Percentiles rank a stretch among this genome's conserved stretches.
Conservation (phyloP, 2,113 vertebrate species). For the Psittacara wagleri region DNA sequence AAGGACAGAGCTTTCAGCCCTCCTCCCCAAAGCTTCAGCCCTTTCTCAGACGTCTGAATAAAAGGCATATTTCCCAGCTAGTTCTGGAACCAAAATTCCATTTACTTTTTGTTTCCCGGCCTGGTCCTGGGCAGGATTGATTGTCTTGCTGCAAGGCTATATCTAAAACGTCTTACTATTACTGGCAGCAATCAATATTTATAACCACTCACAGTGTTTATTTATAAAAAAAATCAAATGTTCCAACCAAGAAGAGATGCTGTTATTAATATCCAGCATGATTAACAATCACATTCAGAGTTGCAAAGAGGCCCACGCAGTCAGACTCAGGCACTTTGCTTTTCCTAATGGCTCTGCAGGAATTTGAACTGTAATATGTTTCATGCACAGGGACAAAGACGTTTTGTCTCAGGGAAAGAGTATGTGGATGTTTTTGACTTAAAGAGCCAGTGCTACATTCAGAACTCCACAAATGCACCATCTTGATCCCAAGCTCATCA, state of each 20-base stretch:
- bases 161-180: conserved; percentile 1
- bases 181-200: conserved; percentile 55
- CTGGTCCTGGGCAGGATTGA: not conserved
- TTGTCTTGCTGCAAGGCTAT: not conserved
- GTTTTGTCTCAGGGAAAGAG: conserved; percentile 53
- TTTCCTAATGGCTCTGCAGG: conserved; percentile 49
- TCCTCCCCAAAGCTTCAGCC: not conserved
- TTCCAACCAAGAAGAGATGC: conserved; percentile 29
- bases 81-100: not conserved
- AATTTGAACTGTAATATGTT: conserved; percentile 52
- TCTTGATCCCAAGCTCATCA: not conserved
- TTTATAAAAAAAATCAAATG: conserved; percentile 54
- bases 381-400: conserved; percentile 52
- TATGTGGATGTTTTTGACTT: conserved; percentile 38
- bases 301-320: conserved; percentile 41
- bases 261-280: conserved; percentile 45
- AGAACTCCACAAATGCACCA: not conserved
- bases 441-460: not conserved
- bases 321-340: conserved; percentile 39
- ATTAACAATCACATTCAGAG: conserved; percentile 31
- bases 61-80: not conserved
- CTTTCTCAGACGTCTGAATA: not conserved
- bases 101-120: not conserved
- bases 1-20: not conserved
- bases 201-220: conserved; percentile 32